phyloP scores from a whole-genome alignment of 1,140 invertebrate species.

The Drosophila arawakana region DNA sequence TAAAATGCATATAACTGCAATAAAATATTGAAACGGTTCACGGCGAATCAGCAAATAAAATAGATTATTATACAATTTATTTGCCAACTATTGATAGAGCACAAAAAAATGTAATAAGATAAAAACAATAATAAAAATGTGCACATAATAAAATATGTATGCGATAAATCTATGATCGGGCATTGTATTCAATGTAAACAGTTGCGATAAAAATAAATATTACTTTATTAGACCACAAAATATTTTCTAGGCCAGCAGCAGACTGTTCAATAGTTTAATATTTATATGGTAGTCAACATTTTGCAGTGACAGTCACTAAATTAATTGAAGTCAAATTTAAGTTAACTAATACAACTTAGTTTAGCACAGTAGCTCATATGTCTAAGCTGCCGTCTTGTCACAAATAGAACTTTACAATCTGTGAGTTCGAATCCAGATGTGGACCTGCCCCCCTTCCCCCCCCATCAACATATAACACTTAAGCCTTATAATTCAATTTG shows the following conservation, averaged over 20 bases:
- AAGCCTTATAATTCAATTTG: too few relatives aligned
- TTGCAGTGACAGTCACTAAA: too few relatives aligned
- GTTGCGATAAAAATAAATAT: neutral
- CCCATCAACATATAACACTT: too few relatives aligned
- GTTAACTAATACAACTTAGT: too few relatives aligned
- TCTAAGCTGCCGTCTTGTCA: too few relatives aligned
- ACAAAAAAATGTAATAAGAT: conserved; percentile 1
- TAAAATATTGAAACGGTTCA: conserved; percentile 47
- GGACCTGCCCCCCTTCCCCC: too few relatives aligned
- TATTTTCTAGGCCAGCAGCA: neutral
- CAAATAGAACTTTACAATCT: too few relatives aligned
- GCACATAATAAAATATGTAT: conserved; percentile 15
- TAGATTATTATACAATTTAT: conserved; percentile 39
- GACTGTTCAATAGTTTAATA: too few relatives aligned
- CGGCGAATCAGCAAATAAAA: conserved; percentile 34
- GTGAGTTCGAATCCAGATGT: too few relatives aligned
- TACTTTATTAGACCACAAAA: neutral
- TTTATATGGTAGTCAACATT: too few relatives aligned
- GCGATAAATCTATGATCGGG: conserved; percentile 1
- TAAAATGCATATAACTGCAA: conserved; percentile 46
- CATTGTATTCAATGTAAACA: conserved; percentile 11
- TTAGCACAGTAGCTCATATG: too few relatives aligned
- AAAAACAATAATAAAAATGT: neutral
- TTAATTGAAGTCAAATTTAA: too few relatives aligned
- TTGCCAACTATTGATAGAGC: conserved; percentile 7